Conservation (phyloP, 2,888 invertebrate species). For the Caenorhabditis auriculariae region DNA sequence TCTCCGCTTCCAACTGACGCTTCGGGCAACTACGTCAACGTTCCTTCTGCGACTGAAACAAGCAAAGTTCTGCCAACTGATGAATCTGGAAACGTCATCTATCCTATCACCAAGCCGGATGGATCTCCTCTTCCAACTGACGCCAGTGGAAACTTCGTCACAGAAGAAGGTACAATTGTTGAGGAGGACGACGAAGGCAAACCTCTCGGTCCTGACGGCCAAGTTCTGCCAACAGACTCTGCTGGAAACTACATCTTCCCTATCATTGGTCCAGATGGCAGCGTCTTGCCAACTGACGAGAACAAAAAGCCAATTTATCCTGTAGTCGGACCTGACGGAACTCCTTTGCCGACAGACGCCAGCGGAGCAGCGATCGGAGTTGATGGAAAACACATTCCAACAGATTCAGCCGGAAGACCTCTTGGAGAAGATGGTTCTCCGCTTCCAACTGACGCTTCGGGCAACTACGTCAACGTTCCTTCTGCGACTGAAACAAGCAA, state of each 20-base stretch:
- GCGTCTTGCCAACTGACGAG: conserved; percentile 11
- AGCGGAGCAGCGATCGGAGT: conserved; percentile 12
- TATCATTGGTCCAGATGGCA: conserved; percentile 23
- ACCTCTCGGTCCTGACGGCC: conserved; percentile 25
- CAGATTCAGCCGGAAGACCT: conserved; percentile 17
- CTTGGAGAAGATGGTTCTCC: conserved; percentile 26
- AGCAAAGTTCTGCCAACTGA: conserved; percentile 40
- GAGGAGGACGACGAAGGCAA: conserved; percentile 28
- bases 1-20: conserved; percentile 35
- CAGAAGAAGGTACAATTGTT: conserved; percentile 22
- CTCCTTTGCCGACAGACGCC: conserved; percentile 20
- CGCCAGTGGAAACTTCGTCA: conserved; percentile 19
- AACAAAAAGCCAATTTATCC: conserved; percentile 10
- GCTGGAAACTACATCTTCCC: conserved; percentile 32
- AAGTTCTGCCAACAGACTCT: conserved; percentile 31
- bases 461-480: conserved; percentile 20
- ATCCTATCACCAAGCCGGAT: conserved; percentile 26
- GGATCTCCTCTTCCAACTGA: conserved; percentile 22
- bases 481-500: too few relatives aligned
- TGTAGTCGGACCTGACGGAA: conserved; percentile 21
- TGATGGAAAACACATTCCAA: conserved; percentile 26
- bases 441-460: conserved; percentile 31
- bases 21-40: conserved; percentile 11
- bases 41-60: conserved; percentile 15
- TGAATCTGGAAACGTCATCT: conserved; percentile 16